A percentile compares a stretch with the other conserved stretches of the same genome.
Conservation (phyloP, 2,113 vertebrate species). For the Struthidea cinerea region DNA sequence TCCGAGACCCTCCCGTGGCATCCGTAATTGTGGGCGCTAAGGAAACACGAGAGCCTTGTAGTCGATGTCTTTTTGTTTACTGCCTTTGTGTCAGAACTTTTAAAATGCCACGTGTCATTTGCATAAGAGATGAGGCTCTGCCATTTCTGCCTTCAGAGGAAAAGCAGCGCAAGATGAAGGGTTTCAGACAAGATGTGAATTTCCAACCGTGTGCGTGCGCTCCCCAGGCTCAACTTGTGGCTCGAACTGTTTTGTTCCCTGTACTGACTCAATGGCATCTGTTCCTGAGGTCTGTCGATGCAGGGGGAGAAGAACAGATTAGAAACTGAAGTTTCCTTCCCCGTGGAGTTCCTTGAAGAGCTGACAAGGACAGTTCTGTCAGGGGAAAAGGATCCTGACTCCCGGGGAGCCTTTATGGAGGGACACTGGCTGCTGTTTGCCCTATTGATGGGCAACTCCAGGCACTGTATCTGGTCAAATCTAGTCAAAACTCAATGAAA, state of each 20-base stretch:
- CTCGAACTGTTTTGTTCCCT: neutral
- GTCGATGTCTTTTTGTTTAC: neutral
- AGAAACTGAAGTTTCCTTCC: neutral
- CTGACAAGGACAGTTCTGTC: fast-evolving
- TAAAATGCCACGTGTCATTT: neutral
- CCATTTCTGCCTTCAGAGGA: neutral
- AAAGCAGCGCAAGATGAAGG: neutral
- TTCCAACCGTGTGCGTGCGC: neutral
- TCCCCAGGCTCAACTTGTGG: neutral
- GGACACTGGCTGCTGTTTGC: neutral
- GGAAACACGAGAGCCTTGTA: neutral
- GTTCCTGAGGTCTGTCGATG: neutral
- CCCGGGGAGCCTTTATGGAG: neutral
- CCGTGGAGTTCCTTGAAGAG: neutral
- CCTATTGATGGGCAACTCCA: fast-evolving
- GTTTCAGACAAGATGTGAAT: neutral
- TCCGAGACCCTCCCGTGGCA: neutral
- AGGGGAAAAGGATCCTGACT: neutral
- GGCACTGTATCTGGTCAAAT: neutral
- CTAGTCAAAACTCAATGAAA: neutral
- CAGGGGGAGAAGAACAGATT: neutral
- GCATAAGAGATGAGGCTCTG: neutral
- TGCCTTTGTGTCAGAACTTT: neutral
- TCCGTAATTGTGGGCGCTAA: fast-evolving
- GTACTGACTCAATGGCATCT: constrained; percentile 17